phyloP scores from a whole-genome alignment of 2,797 vertebrate species.

The Rallus crepitans region DNA sequence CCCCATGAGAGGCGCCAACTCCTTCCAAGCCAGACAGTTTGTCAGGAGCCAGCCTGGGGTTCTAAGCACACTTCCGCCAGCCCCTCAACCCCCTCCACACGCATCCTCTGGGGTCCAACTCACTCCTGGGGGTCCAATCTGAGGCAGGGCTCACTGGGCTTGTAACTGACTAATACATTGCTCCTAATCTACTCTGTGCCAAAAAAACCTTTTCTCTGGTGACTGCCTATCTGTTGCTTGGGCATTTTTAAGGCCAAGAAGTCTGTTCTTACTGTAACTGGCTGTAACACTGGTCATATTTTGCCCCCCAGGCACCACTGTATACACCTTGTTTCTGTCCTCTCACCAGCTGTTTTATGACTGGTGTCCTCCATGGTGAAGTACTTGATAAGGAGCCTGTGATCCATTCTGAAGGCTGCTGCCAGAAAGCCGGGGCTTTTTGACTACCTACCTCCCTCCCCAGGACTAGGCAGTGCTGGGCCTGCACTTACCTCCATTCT shows the following conservation, averaged over 20 bases:
- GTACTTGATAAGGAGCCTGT: not conserved
- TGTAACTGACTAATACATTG: not conserved
- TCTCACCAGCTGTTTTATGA: not conserved
- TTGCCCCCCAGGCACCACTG: not conserved
- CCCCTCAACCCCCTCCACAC: not conserved
- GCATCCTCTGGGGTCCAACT: not conserved
- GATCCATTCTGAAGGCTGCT: not conserved
- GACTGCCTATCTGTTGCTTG: not conserved
- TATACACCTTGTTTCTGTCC: not conserved
- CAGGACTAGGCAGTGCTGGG: not conserved
- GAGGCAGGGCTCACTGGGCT: not conserved
- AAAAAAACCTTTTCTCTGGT: not conserved
- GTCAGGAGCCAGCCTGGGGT: accelerated
- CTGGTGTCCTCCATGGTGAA: not conserved
- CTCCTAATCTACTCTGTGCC: not conserved
- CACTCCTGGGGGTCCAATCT: too few relatives aligned
- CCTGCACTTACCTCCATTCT: not conserved
- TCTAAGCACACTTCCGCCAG: accelerated
- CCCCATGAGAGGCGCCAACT: accelerated
- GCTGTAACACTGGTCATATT: not conserved
- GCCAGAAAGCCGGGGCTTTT: not conserved
- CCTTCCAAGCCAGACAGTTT: not conserved
- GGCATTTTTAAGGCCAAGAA: not conserved
- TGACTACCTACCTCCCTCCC: not conserved
- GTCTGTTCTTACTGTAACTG: not conserved